Evolutionary conservation across 2,888 invertebrate genomes (phyloP).

Genomic region (Orthosia cruda): DNA sequence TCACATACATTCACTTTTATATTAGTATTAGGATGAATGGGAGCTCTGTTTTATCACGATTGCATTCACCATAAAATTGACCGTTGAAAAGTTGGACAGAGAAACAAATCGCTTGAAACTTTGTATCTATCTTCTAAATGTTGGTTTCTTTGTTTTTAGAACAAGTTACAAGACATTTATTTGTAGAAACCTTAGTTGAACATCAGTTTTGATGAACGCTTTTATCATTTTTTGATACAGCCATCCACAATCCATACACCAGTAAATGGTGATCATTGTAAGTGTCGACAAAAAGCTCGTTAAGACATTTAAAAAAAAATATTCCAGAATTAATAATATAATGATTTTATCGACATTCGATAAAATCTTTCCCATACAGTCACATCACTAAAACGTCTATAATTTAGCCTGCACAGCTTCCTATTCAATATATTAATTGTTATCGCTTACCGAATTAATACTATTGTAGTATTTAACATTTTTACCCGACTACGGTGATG

Average conservation of each 20-base stretch:
- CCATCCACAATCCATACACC: not conserved
- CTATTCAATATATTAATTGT: slow-evolving; percentile 4
- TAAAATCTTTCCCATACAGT: not conserved
- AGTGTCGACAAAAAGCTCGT: too few species aligned
- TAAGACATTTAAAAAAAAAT: too few species aligned
- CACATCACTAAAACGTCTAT: slow-evolving; percentile 34
- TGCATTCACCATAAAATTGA: too few species aligned
- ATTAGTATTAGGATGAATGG: too few species aligned
- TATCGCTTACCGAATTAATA: not conserved
- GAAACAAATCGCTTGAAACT: not conserved
- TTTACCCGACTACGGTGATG: too few species aligned
- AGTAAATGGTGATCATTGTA: not conserved
- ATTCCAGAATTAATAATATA: too few species aligned
- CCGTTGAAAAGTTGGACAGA: not conserved
- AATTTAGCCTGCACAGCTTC: slow-evolving; percentile 17
- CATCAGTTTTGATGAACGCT: not conserved
- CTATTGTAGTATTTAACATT: too few species aligned
- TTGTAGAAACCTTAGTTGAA: not conserved
- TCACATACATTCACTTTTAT: too few species aligned
- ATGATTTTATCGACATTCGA: slow-evolving; percentile 24
- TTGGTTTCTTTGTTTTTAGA: not conserved
- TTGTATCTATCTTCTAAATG: not conserved
- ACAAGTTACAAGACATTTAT: not conserved
- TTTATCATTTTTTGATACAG: too few species aligned
- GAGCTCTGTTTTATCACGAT: too few species aligned